Percentiles rank a stretch among this genome's conserved stretches.
phyloP scores from a whole-genome alignment of 2,797 vertebrate species.

The Brachyrhaphis roseni region DNA sequence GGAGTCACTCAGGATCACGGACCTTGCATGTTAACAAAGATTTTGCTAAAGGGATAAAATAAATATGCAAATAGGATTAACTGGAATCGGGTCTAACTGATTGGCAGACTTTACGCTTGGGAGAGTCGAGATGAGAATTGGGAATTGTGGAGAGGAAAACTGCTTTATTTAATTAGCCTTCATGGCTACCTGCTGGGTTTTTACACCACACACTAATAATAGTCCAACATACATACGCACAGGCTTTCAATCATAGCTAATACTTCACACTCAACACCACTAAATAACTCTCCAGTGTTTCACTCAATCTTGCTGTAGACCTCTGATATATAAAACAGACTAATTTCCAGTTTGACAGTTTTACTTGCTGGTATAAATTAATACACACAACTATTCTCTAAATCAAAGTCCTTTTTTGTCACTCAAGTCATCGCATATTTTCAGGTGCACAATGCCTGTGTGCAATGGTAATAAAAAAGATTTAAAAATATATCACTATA shows the following conservation, averaged over 20 bases:
- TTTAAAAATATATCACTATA: background rate
- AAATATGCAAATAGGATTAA: constrained; percentile 67
- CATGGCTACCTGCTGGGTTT: background rate
- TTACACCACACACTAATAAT: background rate
- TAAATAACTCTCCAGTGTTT: background rate
- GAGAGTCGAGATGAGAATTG: constrained; percentile 52
- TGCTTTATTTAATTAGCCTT: constrained; percentile 38
- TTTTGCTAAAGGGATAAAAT: constrained; percentile 42
- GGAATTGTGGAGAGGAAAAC: constrained; percentile 32
- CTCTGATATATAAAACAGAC: background rate
- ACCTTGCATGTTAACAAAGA: constrained; percentile 68
- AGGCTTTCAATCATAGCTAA: background rate
- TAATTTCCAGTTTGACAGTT: background rate
- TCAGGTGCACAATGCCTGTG: background rate
- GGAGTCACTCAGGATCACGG: constrained; percentile 40
- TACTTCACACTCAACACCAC: constrained; percentile 1
- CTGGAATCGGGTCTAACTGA: constrained; percentile 39
- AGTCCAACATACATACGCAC: background rate
- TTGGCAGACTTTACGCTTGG: constrained; percentile 64
- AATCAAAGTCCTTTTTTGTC: background rate
- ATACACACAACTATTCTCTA: background rate
- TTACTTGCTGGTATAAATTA: background rate
- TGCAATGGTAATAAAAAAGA: background rate
- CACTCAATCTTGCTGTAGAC: background rate
- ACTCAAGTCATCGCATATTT: background rate